Evolutionary conservation across 2,888 invertebrate species (phyloP).

Genomic region (Limnephilus lunatus): DNA sequence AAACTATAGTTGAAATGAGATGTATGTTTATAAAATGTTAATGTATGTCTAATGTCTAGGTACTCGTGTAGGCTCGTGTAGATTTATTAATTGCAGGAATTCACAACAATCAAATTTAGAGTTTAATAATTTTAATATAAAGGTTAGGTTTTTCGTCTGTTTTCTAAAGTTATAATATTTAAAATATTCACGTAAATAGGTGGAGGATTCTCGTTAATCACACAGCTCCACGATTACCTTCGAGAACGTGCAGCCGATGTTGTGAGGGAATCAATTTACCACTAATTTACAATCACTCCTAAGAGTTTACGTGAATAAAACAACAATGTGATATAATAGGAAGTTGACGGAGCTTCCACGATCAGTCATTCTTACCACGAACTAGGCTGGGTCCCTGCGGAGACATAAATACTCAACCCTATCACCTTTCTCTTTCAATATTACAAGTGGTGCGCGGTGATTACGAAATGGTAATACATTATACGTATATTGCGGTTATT

Average conservation of each 20-base stretch:
- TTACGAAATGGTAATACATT: background rate
- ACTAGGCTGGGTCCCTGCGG: background rate
- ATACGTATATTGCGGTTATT: background rate
- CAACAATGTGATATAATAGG: background rate
- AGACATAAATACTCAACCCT: background rate
- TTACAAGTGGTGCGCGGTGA: background rate
- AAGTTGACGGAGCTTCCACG: background rate
- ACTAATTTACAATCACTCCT: background rate
- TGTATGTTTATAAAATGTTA: too few species aligned
- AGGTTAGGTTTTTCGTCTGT: too few species aligned
- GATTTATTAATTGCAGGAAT: too few species aligned
- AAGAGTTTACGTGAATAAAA: background rate
- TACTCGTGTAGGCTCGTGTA: too few species aligned
- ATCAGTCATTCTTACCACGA: slow-evolving; percentile 10
- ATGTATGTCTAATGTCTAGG: too few species aligned
- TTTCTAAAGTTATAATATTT: too few species aligned
- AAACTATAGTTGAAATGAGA: too few species aligned
- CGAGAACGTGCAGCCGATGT: background rate
- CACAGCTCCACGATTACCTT: too few species aligned
- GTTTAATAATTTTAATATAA: too few species aligned
- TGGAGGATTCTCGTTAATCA: too few species aligned
- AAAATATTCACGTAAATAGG: too few species aligned
- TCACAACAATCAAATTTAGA: too few species aligned
- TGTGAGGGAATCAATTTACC: background rate
- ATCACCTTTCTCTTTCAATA: slow-evolving; percentile 10